phyloP scores from a whole-genome alignment of 2,113 vertebrate genomes.

The Dinomys branickii region DNA sequence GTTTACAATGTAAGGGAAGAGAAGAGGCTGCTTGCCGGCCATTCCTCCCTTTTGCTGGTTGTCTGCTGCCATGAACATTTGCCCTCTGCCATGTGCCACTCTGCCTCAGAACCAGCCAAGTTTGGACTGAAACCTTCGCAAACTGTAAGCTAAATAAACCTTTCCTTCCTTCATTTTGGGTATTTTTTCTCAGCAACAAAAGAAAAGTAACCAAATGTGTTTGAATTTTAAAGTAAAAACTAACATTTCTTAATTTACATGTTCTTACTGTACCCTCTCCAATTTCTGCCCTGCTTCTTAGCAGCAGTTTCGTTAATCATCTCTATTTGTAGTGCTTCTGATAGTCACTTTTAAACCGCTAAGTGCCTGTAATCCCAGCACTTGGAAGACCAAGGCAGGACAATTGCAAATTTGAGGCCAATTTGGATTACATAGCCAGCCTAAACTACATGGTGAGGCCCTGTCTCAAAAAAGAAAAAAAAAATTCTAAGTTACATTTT shows the following conservation, averaged over 20 bases:
- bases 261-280: not conserved
- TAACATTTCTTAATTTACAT: not conserved
- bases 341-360: not conserved
- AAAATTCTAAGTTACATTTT: not conserved
- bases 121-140: too few species aligned
- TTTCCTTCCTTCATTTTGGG: too few species aligned
- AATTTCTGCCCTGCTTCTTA: not conserved
- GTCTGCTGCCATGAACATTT: too few species aligned
- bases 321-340: not conserved
- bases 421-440: not conserved
- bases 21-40: too few species aligned
- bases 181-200: too few species aligned
- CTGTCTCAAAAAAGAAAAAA: not conserved
- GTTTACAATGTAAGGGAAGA: too few species aligned
- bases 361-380: not conserved
- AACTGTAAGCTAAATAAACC: too few species aligned
- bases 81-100: too few species aligned
- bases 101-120: too few species aligned
- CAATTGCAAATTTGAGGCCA: not conserved
- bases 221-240: conserved; percentile 6
- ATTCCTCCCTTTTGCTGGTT: too few species aligned
- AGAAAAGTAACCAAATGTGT: too few species aligned
- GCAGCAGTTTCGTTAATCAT: not conserved
- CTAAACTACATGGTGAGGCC: not conserved
- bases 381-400: not conserved